Conservation (phyloP, 1,140 invertebrate genomes). For the Condylostylus longicornis region DNA sequence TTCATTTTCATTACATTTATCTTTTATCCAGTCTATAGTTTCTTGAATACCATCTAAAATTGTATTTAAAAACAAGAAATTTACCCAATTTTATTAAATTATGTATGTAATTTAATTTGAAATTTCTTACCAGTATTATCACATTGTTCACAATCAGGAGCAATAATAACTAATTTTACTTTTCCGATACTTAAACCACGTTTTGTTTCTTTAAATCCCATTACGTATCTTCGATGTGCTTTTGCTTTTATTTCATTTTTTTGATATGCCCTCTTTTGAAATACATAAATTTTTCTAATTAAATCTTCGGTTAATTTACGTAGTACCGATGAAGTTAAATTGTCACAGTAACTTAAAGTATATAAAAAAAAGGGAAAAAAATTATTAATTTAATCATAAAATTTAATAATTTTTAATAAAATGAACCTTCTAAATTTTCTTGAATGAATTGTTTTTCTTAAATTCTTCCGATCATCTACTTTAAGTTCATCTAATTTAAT, state of each 20-base stretch:
- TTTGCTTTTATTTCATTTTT: conserved; percentile 43
- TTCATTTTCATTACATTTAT: conserved; percentile 14
- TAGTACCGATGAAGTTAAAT: conserved; percentile 17
- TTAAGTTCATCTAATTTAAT: no score
- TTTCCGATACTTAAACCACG: conserved; percentile 40
- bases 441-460: no score
- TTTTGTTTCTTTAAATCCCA: conserved; percentile 42
- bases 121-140: conserved; percentile 10
- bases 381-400: no score
- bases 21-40: conserved; percentile 17
- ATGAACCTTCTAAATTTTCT: no score
- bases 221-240: conserved; percentile 38
- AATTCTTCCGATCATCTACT: no score
- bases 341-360: conserved; percentile 22
- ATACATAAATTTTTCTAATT: conserved; percentile 39
- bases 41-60: conserved; percentile 19
- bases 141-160: conserved; percentile 35
- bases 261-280: conserved; percentile 43
- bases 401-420: no score
- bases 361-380: not conserved
- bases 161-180: conserved; percentile 43
- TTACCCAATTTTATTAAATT: not conserved
- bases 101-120: not conserved
- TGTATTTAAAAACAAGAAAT: not conserved
- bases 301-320: conserved; percentile 20